These are phyloP conservation scores for Macropis europaea DNA, from an alignment of 2,888 invertebrate species.

Conservation along the genomic window DNA sequence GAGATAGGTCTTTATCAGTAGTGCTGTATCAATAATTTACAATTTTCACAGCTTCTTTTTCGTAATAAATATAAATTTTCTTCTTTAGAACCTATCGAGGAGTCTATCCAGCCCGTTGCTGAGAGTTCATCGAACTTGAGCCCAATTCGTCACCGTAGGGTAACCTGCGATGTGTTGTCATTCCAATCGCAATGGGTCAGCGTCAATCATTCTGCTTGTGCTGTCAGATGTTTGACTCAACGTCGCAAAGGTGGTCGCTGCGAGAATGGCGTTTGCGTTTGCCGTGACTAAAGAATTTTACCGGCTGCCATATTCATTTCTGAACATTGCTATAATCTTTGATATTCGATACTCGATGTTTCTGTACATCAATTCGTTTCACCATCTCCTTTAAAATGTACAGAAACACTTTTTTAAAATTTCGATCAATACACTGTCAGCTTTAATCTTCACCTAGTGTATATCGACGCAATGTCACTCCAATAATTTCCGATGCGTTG, in stretches of 20 bases:
- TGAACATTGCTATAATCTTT: background rate
- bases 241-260: constrained; percentile 61
- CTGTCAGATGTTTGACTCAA: constrained; percentile 50
- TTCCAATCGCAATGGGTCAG: constrained; percentile 51
- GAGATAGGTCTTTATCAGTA: too few species aligned
- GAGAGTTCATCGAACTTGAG: background rate
- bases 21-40: too few species aligned
- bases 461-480: too few species aligned
- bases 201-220: constrained; percentile 60
- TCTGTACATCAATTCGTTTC: too few species aligned
- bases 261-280: constrained; percentile 52
- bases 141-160: constrained; percentile 33
- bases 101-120: background rate
- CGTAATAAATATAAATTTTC: background rate
- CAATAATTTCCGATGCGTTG: too few species aligned
- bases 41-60: too few species aligned
- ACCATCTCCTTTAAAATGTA: too few species aligned
- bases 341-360: background rate
- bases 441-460: too few species aligned
- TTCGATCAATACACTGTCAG: too few species aligned
- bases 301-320: too few species aligned
- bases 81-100: background rate
- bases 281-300: constrained; percentile 25
- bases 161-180: constrained; percentile 63
- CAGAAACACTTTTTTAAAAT: too few species aligned